A percentile compares a stretch with the other conserved stretches of the same genome.
phyloP scores from a whole-genome alignment of 2,888 invertebrate genomes.

The Latrodectus hesperus region DNA sequence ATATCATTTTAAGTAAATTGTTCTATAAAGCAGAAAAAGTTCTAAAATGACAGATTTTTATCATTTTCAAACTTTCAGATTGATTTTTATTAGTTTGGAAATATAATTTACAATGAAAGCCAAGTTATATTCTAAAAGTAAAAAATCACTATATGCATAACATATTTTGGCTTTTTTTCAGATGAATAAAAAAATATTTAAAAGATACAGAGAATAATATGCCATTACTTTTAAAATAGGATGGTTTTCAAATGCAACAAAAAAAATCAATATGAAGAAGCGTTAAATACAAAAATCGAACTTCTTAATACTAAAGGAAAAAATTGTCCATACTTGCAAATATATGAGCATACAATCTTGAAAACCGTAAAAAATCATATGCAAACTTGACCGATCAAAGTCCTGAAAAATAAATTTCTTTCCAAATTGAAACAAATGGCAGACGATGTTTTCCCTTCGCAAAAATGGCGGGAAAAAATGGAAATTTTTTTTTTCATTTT shows the following conservation, averaged over 20 bases:
- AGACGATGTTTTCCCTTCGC: constrained; percentile 7
- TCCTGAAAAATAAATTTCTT: constrained; percentile 31
- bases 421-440: constrained; percentile 62
- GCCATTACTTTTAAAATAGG: constrained; percentile 27
- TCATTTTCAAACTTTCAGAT: too few relatives aligned
- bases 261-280: constrained; percentile 16
- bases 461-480: neutral
- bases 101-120: too few relatives aligned
- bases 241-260: constrained; percentile 14
- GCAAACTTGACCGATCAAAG: constrained; percentile 21
- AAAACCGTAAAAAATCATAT: neutral
- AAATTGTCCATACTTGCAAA: constrained; percentile 9
- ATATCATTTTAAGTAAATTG: neutral
- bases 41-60: too few relatives aligned
- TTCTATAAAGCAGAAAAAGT: neutral
- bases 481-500: neutral
- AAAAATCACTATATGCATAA: neutral
- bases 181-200: neutral
- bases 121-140: neutral
- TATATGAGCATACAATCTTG: too few relatives aligned
- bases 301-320: constrained; percentile 21
- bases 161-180: neutral
- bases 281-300: constrained; percentile 37
- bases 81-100: too few relatives aligned
- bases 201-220: neutral